Base-by-base conservation (phyloP, 2,113 vertebrate genomes). In the Zosterops borbonicus region DNA sequence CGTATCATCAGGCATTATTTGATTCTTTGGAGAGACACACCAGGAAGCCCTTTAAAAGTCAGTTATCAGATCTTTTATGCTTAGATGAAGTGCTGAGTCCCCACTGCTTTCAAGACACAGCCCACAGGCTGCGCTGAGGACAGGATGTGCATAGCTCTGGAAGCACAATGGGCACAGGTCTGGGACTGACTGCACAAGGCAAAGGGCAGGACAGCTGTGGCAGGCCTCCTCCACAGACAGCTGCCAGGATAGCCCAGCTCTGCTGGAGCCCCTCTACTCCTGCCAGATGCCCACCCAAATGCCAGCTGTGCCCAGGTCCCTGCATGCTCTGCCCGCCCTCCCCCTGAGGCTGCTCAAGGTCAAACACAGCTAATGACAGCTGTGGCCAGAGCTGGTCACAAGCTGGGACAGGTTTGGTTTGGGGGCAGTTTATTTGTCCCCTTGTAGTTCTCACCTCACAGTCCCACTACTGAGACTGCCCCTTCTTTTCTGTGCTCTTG, bases 11-110 rank as follows among this genome's bases (percentile, higher is more conserved):
- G 12, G 42, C 28, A 59, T 76, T 85, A 77, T 65, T 52, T 84
- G 73, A 71, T 71, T 89, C 63, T 84, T 82, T 73, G 2, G 19
- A 86, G 42, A 70, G 11, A 59, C 9, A 1, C 46, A 33, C 56
- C 5, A 3, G 71, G 88, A 83, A 83, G 86, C 35, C 29, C 52
- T 90, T 92, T 86, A 83, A 59, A 85, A 93, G 74, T 64, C 12
- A 2, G 63, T 81, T 69, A 70, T 13, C 70, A 0, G 1, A 55
- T 39, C 59, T 86, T 73, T 89, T n/a, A 81, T 47, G 41, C 80
- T 63, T 24, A 53, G 70, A 46, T 12, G 9, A 75, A 93, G 23
- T 10, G 21, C 83, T 80, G 55, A 49, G 24, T 83, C 39, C 58
- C 78, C 52, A 14, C 3, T 67, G 73, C 52, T 93, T 56, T 78